Conservation (phyloP, 2,888 invertebrate genomes). For the Patella ulyssiponensis region DNA sequence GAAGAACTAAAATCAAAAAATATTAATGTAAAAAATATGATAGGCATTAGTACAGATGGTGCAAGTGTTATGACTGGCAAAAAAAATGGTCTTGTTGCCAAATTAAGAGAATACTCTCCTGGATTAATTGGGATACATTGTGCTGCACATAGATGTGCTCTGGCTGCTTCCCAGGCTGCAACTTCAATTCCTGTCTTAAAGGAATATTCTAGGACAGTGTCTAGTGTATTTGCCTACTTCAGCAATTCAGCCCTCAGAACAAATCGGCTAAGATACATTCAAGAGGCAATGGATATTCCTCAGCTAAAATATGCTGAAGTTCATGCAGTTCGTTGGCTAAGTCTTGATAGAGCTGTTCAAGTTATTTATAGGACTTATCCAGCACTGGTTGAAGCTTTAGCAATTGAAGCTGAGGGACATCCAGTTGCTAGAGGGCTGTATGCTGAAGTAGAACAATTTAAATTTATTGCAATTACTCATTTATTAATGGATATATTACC, state of each 20-base stretch:
- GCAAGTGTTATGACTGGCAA: slow-evolving; percentile 19
- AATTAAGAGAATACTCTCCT: not conserved
- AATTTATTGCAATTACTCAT: slow-evolving; percentile 37
- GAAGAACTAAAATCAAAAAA: too few species aligned
- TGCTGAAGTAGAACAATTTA: slow-evolving; percentile 33
- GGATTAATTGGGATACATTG: slow-evolving; percentile 6
- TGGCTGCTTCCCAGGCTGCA: slow-evolving; percentile 14
- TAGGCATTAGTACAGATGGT: slow-evolving; percentile 19
- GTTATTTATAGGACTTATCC: slow-evolving; percentile 37
- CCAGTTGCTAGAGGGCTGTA: slow-evolving; percentile 34
- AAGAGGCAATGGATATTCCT: too few species aligned
- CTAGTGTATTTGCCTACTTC: too few species aligned
- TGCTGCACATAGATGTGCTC: slow-evolving; percentile 10
- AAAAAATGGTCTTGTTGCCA: slow-evolving; percentile 7
- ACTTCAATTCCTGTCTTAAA: not conserved
- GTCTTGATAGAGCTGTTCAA: slow-evolving; percentile 24
- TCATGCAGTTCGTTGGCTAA: slow-evolving; percentile 12
- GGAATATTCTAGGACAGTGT: not conserved
- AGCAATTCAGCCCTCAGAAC: too few species aligned
- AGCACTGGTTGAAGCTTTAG: slow-evolving; percentile 31
- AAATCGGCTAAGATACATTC: too few species aligned
- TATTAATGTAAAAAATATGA: too few species aligned
- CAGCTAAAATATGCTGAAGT: too few species aligned
- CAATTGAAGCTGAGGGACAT: slow-evolving; percentile 31
- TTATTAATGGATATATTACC: slow-evolving; percentile 41